These are phyloP conservation scores for Plebejus argus DNA, from an alignment of 2,888 invertebrate species.

Conservation along the genomic window DNA sequence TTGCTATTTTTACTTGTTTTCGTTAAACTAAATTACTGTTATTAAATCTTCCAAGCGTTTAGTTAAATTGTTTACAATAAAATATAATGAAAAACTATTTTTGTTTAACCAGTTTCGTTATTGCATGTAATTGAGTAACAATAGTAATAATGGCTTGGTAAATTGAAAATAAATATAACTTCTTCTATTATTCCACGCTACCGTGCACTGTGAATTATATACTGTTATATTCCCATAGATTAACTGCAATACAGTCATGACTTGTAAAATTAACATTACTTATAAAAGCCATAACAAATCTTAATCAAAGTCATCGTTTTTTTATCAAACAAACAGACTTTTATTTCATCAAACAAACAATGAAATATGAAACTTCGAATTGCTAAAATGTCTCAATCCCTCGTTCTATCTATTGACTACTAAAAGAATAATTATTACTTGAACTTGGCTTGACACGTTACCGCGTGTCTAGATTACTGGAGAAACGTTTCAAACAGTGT, in stretches of 20 bases:
- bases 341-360: too few relatives aligned
- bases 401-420: too few relatives aligned
- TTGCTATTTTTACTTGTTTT: not conserved
- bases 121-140: not conserved
- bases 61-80: not conserved
- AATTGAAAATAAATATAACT: constrained; percentile 4
- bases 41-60: constrained; percentile 5
- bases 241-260: not conserved
- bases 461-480: too few relatives aligned
- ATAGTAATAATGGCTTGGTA: not conserved
- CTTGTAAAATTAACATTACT: too few relatives aligned
- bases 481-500: too few relatives aligned
- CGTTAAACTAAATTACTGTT: not conserved
- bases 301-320: too few relatives aligned
- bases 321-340: too few relatives aligned
- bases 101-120: not conserved
- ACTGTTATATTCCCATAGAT: not conserved
- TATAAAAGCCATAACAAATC: too few relatives aligned
- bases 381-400: too few relatives aligned
- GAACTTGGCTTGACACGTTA: too few relatives aligned
- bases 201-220: not conserved
- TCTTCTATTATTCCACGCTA: not conserved
- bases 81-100: not conserved
- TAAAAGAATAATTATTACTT: too few relatives aligned
- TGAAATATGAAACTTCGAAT: too few relatives aligned